Evolutionary conservation across 2,888 invertebrate genomes (phyloP), one percentile per base, ranked within the genome.

Genomic region (Eutolmus rufibarbis): DNA sequence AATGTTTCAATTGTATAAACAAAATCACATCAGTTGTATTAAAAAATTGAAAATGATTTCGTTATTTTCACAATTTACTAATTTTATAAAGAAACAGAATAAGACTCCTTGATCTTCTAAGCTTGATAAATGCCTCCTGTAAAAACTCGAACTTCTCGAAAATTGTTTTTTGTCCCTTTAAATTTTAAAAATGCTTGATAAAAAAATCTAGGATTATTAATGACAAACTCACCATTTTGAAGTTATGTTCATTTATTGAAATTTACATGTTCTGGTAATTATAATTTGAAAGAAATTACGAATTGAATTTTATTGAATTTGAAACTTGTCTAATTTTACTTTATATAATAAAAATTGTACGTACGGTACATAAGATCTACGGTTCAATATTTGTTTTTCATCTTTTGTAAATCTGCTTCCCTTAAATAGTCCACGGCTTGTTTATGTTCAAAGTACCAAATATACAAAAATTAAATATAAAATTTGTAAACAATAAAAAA

Each of bases 321-420:
- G 66, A 81, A 81, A 81, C 81, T 81, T 51, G 28, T 81, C 81
- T 81, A 81, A 51, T 40, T 81, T 84, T 31, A 84, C 34, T 40
- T 84, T 84, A 84, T 46, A 40, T 74, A 37, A 66, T 84, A 84
- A 84, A 84, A 84, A 84, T 84, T 84, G 84, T 74, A 84, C 74
- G 81, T 81, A 81, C 81, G 51, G 31, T 51, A 81, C 74, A 74
- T 84, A 84, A 57, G 66, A 40, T 23, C 74, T 84, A 66, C 40
- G 34, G 51, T 28, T 81, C 34, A 56, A 56, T 56, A 51, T 81
- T 81, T 51, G 81, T 81, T 81, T 43, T 28, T 81, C 28, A 46
- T 81, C 56, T 16, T 46, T 66, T 66, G 66, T 66, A 66, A 66
- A 66, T 66, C 28, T 66, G 66, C 66, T 66, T 12, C 66, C 28